Evolutionary conservation across 2,113 vertebrate genomes (phyloP).

Genomic region (Fregetta grallaria): DNA sequence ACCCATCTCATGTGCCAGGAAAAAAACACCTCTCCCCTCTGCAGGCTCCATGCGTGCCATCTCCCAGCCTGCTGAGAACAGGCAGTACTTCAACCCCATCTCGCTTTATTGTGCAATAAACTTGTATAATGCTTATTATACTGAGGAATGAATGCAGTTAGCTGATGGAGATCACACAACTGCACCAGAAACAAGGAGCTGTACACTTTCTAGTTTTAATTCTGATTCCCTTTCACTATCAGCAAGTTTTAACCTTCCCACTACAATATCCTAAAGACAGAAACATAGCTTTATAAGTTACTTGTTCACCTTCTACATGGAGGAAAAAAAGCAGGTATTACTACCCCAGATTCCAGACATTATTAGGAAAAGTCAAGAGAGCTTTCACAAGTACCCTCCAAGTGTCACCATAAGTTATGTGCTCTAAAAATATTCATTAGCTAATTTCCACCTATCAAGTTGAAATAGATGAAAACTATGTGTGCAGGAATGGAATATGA

Average conservation of each 20-base stretch:
- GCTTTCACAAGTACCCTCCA: neutral
- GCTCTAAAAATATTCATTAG: neutral
- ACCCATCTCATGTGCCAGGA: neutral
- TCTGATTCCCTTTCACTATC: neutral
- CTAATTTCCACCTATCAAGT: neutral
- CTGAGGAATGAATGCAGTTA: neutral
- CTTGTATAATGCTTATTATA: neutral
- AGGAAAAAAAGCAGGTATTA: rapidly evolving
- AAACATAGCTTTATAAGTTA: neutral
- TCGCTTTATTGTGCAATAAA: rapidly evolving
- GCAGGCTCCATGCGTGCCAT: neutral
- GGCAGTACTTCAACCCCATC: neutral
- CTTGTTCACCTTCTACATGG: neutral
- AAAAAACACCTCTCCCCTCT: neutral
- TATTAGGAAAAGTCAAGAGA: neutral
- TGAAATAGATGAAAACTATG: neutral
- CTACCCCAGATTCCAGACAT: neutral
- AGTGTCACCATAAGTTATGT: rapidly evolving
- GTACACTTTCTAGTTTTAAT: neutral
- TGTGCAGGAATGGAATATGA: neutral
- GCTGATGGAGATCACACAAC: neutral
- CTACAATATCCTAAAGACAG: neutral
- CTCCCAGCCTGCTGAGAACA: neutral
- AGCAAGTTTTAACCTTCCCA: neutral
- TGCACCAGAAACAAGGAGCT: neutral